Base-by-base conservation (phyloP, 2,113 vertebrate genomes). In the Tetraodon nigroviridis region DNA sequence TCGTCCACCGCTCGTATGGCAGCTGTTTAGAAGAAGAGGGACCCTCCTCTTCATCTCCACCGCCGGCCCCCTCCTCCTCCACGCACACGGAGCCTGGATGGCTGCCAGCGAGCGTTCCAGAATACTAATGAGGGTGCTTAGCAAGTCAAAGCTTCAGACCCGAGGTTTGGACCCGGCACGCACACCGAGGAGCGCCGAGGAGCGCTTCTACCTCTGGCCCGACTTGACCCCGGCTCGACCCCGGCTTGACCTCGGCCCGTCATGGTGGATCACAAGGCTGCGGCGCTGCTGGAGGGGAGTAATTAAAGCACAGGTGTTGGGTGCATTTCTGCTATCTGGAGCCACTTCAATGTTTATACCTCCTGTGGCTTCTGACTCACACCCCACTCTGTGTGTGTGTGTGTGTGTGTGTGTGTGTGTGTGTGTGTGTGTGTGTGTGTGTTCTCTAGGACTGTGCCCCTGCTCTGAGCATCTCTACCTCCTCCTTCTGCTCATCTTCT, bases 51-150 rank as follows among this genome's bases (percentile, higher is more conserved):
- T 50, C 20, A 70, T 55, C 66, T 61, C 40, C 51, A 59, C 32
- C 56, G 18, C 27, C 64, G 62, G 60, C 72, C 55, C 71, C 73
- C 68, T 56, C 80, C 78, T 59, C 42, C 51, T 8, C 54, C 49
- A 48, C 17, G 11, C 67, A 61, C 64, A 67, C 73, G 79, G 64
- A 75, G 73, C 24, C 81, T 85, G 82, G 76, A 83, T 58, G 81
- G 58, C 76, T 84, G 80, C 83, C 69, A 78, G 6, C 18, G 42
- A 78, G 78, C 83, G 68, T 76, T 79, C 78, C 69, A 53, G 87
- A 89, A 89, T 89, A 85, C 87, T 83, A 87, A 89, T 86, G 80
- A 87, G 75, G 70, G 75, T 61, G 79, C 70, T 87, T 85, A 84
- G 78, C 32, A 71, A 82, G 81, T 85, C 82, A 86, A 84, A 85